These are phyloP conservation scores for Drosophila koepferae DNA, from an alignment of 2,888 invertebrate genomes.

Conservation along the genomic window DNA sequence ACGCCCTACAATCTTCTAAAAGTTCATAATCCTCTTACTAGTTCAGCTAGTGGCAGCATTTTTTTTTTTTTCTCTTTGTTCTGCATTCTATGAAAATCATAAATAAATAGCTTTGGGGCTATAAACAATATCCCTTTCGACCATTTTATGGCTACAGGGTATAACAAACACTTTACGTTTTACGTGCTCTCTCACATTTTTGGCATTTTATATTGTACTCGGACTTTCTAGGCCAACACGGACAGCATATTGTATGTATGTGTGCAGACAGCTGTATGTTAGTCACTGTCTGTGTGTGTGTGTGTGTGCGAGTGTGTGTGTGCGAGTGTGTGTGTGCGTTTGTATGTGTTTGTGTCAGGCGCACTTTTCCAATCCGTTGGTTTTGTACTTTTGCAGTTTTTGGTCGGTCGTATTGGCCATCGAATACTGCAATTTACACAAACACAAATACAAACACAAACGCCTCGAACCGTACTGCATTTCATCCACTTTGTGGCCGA, in stretches of 20 bases:
- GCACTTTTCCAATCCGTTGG: constrained; percentile 91
- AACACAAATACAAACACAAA: constrained; percentile 80
- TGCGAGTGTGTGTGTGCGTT: constrained; percentile 81
- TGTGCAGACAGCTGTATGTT: constrained; percentile 83
- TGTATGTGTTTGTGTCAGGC: constrained; percentile 88
- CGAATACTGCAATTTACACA: constrained; percentile 94
- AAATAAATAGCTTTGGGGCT: constrained; percentile 6
- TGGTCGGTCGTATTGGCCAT: constrained; percentile 92
- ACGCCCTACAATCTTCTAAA: background rate
- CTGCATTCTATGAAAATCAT: background rate
- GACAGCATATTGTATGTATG: constrained; percentile 83
- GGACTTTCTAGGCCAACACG: constrained; percentile 40
- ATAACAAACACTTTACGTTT: constrained; percentile 43
- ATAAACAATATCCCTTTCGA: constrained; percentile 6
- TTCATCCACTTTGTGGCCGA: constrained; percentile 90
- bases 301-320: constrained; percentile 85
- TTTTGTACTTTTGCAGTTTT: constrained; percentile 94
- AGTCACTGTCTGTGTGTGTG: constrained; percentile 83
- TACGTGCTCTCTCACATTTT: constrained; percentile 49
- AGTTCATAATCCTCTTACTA: constrained; percentile 4
- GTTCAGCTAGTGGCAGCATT: background rate
- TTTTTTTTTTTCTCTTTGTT: background rate
- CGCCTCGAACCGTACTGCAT: constrained; percentile 91
- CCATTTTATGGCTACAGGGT: constrained; percentile 23
- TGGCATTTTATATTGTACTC: constrained; percentile 54